Evolutionary conservation across 2,797 vertebrate genomes (phyloP), one percentile per base, ranked within the genome.

Genomic region (Allobates femoralis): DNA sequence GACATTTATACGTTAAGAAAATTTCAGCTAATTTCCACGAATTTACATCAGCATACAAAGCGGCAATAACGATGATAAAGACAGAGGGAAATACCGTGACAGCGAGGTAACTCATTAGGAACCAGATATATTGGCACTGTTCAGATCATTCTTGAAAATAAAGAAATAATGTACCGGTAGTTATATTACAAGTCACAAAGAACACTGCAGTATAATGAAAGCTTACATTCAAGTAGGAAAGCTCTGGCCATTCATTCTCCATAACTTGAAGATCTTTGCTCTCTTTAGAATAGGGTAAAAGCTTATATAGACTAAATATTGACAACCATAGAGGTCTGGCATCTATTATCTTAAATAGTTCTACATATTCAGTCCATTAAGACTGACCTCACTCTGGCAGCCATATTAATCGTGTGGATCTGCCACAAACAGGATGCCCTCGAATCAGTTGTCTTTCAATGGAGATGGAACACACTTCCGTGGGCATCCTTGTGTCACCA

Each of bases 1-100:
- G 90, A 91, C 91, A 90, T 90, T 90, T 87, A 90, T 91, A 91
- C 90, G 89, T 0, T 28, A 83, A 89, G 87, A 92, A 93, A 93
- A 91, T 51, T n/a, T 16, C 79, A 66, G 28, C 90, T 86, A 93
- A 74, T 86, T 85, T 62, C 79, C 12, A 15, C n/a, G 56, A 18
- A 62, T 56, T 82, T 53, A 79, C 46, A 28, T 58, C 51, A 79
- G 53, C 51, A 60, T 60, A 28, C 34, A 64, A 79, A 85, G n/a
- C 56, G 64, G 51, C 58, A 66, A 28, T 64, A 55, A 56, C 51
- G 28, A 78, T 28, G 66, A 19, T 53, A 64, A 37, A 26, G 28
- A 66, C 32, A 64, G 56, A 75, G 23, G 21, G 55, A 30, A 14
- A 84, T 76, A 74, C 23, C 41, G 53, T 15, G 76, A 64, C 21